These are phyloP conservation scores for Neostethus bicornis DNA, from an alignment of 2,797 vertebrate species.

Conservation along the genomic window DNA sequence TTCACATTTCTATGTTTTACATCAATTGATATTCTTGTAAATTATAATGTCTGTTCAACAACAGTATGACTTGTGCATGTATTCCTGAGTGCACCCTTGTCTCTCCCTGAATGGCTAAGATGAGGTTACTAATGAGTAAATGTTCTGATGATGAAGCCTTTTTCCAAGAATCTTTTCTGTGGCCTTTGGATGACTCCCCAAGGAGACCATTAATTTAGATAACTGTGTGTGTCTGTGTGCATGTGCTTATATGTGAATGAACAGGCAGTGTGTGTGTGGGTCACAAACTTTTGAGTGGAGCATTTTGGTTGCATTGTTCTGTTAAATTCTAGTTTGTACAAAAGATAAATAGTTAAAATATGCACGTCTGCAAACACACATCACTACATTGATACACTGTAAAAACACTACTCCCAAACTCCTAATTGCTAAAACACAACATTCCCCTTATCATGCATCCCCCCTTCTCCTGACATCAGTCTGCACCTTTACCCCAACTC, in stretches of 20 bases:
- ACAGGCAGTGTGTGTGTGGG: slow-evolving; percentile 32
- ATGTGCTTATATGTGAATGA: slow-evolving; percentile 6
- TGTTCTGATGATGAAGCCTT: slow-evolving; percentile 91
- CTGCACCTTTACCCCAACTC: slow-evolving; percentile 66
- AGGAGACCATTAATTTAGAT: slow-evolving; percentile 92
- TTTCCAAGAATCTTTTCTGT: slow-evolving; percentile 94
- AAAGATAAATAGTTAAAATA: slow-evolving; percentile 41
- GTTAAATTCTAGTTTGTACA: slow-evolving; percentile 37
- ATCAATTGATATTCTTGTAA: slow-evolving; percentile 39
- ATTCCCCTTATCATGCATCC: slow-evolving; percentile 44
- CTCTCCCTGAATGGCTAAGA: slow-evolving; percentile 62
- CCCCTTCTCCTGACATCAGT: slow-evolving; percentile 71
- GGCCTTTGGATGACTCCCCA: slow-evolving; percentile 98
- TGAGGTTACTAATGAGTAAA: slow-evolving; percentile 95
- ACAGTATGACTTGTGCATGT: slow-evolving; percentile 57
- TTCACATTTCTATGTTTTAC: background rate
- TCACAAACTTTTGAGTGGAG: slow-evolving; percentile 31
- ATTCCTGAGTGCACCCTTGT: slow-evolving; percentile 48
- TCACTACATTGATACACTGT: background rate
- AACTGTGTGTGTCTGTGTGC: slow-evolving; percentile 71
- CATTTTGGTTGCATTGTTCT: slow-evolving; percentile 50
- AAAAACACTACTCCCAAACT: slow-evolving; percentile 21
- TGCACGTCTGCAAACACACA: slow-evolving; percentile 10
- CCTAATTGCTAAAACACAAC: slow-evolving; percentile 35
- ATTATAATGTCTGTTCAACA: slow-evolving; percentile 56